Conservation (phyloP, 2,888 invertebrate genomes). For the Andrena fulva region DNA sequence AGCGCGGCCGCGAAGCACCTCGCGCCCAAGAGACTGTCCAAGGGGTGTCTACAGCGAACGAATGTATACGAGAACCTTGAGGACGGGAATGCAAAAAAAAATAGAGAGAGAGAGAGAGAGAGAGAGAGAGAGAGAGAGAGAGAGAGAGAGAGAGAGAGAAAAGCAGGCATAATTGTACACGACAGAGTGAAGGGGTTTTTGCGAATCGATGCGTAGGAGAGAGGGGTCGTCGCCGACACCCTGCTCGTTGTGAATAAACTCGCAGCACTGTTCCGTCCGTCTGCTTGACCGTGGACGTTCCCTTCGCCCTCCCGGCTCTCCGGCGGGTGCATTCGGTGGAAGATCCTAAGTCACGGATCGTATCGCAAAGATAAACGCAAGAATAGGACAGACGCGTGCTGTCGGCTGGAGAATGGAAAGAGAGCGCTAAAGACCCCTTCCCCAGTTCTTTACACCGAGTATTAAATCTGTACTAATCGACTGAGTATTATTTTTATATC, state of each 20-base stretch:
- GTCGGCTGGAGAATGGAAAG: constrained; percentile 17
- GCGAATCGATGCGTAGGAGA: constrained; percentile 23
- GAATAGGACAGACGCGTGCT: constrained; percentile 10
- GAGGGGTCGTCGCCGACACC: constrained; percentile 11
- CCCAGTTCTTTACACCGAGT: constrained; percentile 73
- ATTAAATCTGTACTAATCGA: constrained; percentile 81
- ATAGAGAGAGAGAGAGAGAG: not conserved
- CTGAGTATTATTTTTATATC: constrained; percentile 83
- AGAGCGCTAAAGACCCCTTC: constrained; percentile 67
- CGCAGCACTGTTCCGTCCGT: constrained; percentile 74
- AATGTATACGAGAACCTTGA: constrained; percentile 59
- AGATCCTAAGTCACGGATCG: constrained; percentile 61
- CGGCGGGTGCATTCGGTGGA: constrained; percentile 49
- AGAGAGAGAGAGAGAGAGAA: constrained; percentile 18
- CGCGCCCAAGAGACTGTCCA: constrained; percentile 4
- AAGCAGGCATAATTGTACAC: constrained; percentile 60
- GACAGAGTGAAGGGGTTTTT: constrained; percentile 58
- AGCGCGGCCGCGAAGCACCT: constrained; percentile 27
- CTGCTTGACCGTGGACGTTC: constrained; percentile 64
- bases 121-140: too few species aligned
- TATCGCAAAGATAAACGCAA: constrained; percentile 20
- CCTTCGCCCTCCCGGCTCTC: constrained; percentile 37
- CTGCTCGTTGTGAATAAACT: constrained; percentile 36
- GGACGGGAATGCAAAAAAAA: constrained; percentile 2
- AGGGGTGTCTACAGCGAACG: constrained; percentile 28